Base-by-base conservation (phyloP, 2,113 vertebrate species). In the Circaetus gallicus region DNA sequence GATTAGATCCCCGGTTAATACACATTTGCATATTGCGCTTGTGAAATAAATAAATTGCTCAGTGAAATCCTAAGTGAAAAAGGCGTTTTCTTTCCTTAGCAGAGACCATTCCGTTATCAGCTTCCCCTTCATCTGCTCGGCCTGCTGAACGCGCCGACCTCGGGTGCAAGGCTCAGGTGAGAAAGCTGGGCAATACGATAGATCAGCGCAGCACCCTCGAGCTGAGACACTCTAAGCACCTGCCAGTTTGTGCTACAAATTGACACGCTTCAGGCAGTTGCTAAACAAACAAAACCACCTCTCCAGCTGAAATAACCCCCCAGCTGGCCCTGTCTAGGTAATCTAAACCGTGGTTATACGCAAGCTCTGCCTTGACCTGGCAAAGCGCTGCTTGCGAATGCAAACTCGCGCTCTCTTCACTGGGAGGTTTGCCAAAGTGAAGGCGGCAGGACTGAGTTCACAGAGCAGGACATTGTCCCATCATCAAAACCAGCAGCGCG, bases 281-380 rank as follows among this genome's bases (percentile, higher is more conserved):
- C 49, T 40, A 29, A 74, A 71, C 18, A 38, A 34, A 20, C 21
- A 31, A 24, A 25, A 28, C 1, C 38, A 83, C 21, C 22, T 62
- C 55, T 83, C n/a, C 67, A 63, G 15, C 38, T 1, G 1, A 70
- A 70, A 58, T 34, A 61, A n/a, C 5, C 16, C 22, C 56, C 14
- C 8, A 9, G 13, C 7, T 43, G 22, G n/a, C 34, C 80, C 58
- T 28, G 15, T 16, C 74, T 43, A 36, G 50, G 13, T 63, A 13
- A 56, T 6, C 16, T 66, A 25, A 65, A 45, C 38, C 1, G 3
- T 5, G 31, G 52, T 26, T 28, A 24, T 2, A 34, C 0, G 0
- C 34, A 10, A 55, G 38, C 29, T 66, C n/a, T 69, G 58, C 53
- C 20, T 3, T 34, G 61, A 67, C 47, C 34, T 5, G 40, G 83